phyloP scores from a whole-genome alignment of 2,888 invertebrate species.

The Chorisops tibialis region DNA sequence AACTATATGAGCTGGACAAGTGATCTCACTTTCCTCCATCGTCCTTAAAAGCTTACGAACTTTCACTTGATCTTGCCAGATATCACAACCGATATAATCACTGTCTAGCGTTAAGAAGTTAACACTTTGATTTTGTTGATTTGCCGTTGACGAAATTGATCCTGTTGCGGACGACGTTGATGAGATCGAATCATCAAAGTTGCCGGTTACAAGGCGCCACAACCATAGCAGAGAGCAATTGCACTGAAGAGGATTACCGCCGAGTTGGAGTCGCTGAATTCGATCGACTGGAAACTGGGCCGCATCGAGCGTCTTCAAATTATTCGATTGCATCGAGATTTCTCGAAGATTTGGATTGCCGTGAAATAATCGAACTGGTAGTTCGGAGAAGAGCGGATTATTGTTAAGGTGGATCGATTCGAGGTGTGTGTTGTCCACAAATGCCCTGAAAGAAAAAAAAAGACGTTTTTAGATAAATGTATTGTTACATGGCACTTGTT shows the following conservation, averaged over 20 bases:
- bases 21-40: constrained; percentile 51
- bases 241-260: constrained; percentile 80
- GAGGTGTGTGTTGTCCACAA: constrained; percentile 80
- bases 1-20: constrained; percentile 52
- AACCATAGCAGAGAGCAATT: constrained; percentile 86
- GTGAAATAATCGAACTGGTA: constrained; percentile 80
- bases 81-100: constrained; percentile 50
- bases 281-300: constrained; percentile 80
- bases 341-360: constrained; percentile 75
- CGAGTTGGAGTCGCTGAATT: constrained; percentile 68
- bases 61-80: constrained; percentile 45
- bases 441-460: constrained; percentile 58
- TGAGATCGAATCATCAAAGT: constrained; percentile 41
- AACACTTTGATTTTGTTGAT: constrained; percentile 14
- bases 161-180: background rate
- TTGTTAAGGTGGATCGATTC: constrained; percentile 75
- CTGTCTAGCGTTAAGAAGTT: constrained; percentile 44
- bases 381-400: constrained; percentile 67
- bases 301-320: constrained; percentile 70
- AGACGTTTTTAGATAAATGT: too few species aligned
- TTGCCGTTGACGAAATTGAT: background rate
- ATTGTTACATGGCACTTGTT: too few species aligned
- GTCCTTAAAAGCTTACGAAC: constrained; percentile 44
- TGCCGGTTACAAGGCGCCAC: constrained; percentile 64
- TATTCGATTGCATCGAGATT: constrained; percentile 74